Conservation (phyloP, 1,140 invertebrate genomes). For the Micrasema minimum region DNA sequence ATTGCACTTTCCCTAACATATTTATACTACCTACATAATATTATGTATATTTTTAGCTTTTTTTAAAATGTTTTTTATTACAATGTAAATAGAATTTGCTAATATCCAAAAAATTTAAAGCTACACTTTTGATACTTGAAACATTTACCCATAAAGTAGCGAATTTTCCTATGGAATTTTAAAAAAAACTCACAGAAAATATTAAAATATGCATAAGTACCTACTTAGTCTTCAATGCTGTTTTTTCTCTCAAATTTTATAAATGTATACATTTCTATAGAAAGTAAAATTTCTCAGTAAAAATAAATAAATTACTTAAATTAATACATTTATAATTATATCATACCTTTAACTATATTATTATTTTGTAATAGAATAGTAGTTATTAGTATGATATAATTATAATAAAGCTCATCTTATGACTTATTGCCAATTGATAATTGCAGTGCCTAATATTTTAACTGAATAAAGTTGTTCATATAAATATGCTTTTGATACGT, state of each 20-base stretch:
- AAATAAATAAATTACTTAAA: too few species aligned
- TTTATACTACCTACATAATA: background rate
- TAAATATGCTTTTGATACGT: background rate
- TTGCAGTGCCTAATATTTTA: slow-evolving; percentile 23
- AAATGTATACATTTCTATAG: too few species aligned
- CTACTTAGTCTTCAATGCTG: too few species aligned
- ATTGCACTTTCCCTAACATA: background rate
- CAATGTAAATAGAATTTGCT: slow-evolving; percentile 20
- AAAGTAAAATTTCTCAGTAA: too few species aligned
- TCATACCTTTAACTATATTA: background rate
- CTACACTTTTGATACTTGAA: too few species aligned
- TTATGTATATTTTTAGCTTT: too few species aligned
- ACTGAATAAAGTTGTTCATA: slow-evolving; percentile 4
- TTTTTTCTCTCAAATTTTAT: too few species aligned
- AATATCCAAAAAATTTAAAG: slow-evolving; percentile 9
- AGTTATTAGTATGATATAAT: background rate
- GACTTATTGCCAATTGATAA: slow-evolving; percentile 24
- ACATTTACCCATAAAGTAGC: too few species aligned
- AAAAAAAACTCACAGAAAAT: too few species aligned
- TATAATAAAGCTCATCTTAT: slow-evolving; percentile 16
- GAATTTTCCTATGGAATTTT: too few species aligned
- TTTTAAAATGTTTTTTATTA: background rate
- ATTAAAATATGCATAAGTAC: too few species aligned
- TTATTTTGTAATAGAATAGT: background rate
- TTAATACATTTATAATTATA: too few species aligned